A percentile compares a stretch with the other conserved stretches of the same genome.
phyloP scores from a whole-genome alignment of 2,113 vertebrate species.

The Phainopepla nitens region DNA sequence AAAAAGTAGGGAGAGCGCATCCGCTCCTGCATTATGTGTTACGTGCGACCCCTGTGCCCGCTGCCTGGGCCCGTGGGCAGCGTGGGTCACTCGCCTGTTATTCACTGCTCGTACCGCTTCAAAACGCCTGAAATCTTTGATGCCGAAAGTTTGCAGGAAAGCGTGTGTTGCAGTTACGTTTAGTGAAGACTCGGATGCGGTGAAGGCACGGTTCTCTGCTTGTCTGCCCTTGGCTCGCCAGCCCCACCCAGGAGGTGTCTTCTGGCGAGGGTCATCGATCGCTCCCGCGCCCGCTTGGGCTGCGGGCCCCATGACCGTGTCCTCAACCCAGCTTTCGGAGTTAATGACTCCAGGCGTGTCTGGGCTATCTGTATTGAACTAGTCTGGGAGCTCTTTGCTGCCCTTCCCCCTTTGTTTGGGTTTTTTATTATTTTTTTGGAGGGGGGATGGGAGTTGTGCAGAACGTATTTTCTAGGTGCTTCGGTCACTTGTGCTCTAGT shows the following conservation, averaged over 20 bases:
- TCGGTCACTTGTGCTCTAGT: not conserved
- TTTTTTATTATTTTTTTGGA: not conserved
- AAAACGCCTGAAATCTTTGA: accelerated
- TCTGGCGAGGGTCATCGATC: not conserved
- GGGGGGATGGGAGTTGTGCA: not conserved
- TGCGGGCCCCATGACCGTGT: accelerated
- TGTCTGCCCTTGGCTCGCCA: not conserved
- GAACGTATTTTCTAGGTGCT: not conserved
- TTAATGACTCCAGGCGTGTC: not conserved
- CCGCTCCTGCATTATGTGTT: accelerated
- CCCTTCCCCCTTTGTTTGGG: not conserved
- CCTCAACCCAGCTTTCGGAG: not conserved
- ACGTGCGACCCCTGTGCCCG: accelerated
- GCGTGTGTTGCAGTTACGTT: accelerated
- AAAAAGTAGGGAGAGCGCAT: accelerated
- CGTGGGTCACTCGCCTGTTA: not conserved
- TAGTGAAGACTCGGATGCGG: not conserved
- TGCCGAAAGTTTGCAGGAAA: not conserved
- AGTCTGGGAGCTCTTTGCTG: not conserved
- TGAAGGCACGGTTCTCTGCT: accelerated
- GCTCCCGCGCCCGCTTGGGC: accelerated
- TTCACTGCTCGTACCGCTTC: accelerated
- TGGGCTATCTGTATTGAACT: not conserved
- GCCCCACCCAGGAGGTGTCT: not conserved
- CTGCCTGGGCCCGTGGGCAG: not conserved